Conservation (phyloP, 2,113 vertebrate species). For the Hydrochoerus hydrochaeris region DNA sequence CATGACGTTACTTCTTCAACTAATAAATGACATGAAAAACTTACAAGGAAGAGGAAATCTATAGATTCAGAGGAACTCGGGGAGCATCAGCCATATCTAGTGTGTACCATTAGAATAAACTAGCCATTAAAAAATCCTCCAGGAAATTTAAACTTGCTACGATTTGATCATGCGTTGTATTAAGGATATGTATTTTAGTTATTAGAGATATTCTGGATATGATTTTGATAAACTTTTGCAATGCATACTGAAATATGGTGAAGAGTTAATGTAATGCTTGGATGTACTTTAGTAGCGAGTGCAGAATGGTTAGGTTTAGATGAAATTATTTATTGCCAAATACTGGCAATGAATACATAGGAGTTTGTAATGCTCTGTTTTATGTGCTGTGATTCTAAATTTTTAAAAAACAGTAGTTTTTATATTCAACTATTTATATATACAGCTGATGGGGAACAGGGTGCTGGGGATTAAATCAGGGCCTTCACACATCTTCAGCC, state of each 20-base stretch:
- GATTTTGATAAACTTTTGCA: constrained; percentile 25
- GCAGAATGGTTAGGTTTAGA: neutral
- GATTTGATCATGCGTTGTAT: neutral
- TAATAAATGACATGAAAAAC: neutral
- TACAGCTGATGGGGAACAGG: neutral
- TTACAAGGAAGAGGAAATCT: neutral
- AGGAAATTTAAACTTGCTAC: neutral
- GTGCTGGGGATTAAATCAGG: neutral
- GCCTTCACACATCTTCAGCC: neutral
- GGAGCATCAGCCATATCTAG: neutral
- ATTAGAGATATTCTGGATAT: neutral
- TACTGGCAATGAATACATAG: neutral
- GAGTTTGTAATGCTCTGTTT: neutral
- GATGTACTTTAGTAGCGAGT: neutral
- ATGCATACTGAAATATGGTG: neutral
- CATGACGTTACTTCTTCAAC: neutral
- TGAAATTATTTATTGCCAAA: neutral
- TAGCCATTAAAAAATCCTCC: neutral
- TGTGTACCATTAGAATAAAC: neutral
- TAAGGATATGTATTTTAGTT: neutral
- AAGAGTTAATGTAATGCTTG: neutral
- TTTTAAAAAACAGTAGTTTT: neutral
- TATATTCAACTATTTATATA: neutral
- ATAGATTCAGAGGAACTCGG: neutral
- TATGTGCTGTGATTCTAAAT: constrained; percentile 3